These are phyloP conservation scores for Clistopyga incitator DNA, from an alignment of 2,888 invertebrate species.

Conservation along the genomic window DNA sequence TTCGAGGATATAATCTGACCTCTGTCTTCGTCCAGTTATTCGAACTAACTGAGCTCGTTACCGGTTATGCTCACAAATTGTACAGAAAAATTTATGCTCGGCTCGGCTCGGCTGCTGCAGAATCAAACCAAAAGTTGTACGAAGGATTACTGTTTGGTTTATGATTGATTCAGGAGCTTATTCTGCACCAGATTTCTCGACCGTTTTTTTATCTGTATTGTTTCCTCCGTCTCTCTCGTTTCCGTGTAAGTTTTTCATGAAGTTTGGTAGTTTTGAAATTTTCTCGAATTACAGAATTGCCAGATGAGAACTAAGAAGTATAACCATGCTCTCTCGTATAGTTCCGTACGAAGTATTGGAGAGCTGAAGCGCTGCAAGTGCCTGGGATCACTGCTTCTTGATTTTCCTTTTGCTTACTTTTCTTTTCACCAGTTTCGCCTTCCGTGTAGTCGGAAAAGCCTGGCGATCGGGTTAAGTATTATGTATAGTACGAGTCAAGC, in stretches of 20 bases:
- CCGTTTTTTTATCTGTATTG: not conserved
- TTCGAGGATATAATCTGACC: not conserved
- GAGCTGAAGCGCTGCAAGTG: slow-evolving; percentile 3
- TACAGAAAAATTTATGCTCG: not conserved
- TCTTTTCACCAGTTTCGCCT: slow-evolving; percentile 4
- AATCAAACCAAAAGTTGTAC: not conserved
- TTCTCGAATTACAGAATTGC: not conserved
- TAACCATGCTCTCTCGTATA: not conserved
- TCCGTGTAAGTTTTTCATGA: slow-evolving; percentile 20
- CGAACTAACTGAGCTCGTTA: not conserved
- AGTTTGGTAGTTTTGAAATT: slow-evolving; percentile 20
- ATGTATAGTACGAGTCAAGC: slow-evolving; percentile 48
- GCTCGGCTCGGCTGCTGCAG: too few species aligned
- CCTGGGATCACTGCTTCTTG: not conserved
- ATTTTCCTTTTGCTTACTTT: slow-evolving; percentile 42
- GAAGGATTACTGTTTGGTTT: not conserved
- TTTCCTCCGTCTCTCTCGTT: not conserved
- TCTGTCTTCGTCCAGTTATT: not conserved
- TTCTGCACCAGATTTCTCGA: not conserved
- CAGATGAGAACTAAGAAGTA: not conserved
- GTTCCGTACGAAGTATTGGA: slow-evolving; percentile 2
- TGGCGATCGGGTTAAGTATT: slow-evolving; percentile 43
- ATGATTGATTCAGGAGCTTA: slow-evolving; percentile 12
- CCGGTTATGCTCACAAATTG: not conserved
- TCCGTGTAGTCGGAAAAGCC: slow-evolving; percentile 4